Evolutionary conservation across 2,888 invertebrate species (phyloP), one percentile per base, ranked within the genome.

Genomic region (Nasonia oneida): DNA sequence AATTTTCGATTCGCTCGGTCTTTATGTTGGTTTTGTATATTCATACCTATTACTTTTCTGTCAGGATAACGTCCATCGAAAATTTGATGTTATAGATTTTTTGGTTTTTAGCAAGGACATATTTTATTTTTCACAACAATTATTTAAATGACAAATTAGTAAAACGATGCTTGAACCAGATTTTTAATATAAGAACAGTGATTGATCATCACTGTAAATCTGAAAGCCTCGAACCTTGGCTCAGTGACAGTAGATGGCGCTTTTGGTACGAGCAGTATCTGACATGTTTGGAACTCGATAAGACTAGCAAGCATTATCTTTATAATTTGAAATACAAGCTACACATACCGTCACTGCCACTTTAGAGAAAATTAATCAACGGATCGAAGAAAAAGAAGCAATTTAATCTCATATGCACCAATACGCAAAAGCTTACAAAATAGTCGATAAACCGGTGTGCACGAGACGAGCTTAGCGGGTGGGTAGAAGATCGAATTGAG

Each of bases 401-500:
- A 67, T 33, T 33, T 14, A 33, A 29, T 29, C 23, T 67, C 33
- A 29, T 42, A 23, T 12, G 47, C 23, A 23, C 23, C 8, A 23
- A 47, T 47, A 23, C 67, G 33, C 18, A 42, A 42, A n/a, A 14
- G 47, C 3, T 15, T 29, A 29, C n/a, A 61, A n/a, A 61, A 18
- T 23, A 42, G 73, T 42, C 23, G 42, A 73, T 42, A 42, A 42
- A 73, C 47, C 23, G 29, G 67, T 4, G 14, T 14, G 14, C 14
- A 37, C 29, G 37, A 57, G 15, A 23, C 6, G n/a, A 8, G 57
- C 18, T 42, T 10, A 39, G 3, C 42, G 23, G 29, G 12, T 33
- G 53, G 23, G 23, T 14, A 64, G 33, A 3, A 15, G 90, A 92
- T 91, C 90, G 91, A 91, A 91, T 92, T 91, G 90, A 90, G 89